Evolutionary conservation across 2,797 vertebrate species (phyloP).

Genomic region (Dicrostonyx torquatus): DNA sequence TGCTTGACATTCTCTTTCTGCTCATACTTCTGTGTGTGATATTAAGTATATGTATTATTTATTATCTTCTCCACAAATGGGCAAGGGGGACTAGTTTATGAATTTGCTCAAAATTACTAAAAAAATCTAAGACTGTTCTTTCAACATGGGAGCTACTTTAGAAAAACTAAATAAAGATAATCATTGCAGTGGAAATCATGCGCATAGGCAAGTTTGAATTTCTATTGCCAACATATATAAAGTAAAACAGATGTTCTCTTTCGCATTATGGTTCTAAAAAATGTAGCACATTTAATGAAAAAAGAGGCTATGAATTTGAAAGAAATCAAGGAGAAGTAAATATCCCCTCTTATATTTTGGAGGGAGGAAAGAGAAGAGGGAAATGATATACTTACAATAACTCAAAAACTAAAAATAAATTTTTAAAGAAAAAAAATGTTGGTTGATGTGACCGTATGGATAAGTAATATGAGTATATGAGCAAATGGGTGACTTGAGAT

Average conservation of each 20-base stretch:
- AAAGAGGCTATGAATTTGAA: not conserved
- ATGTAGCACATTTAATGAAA: not conserved
- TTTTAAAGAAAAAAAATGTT: not conserved
- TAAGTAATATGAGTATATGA: not conserved
- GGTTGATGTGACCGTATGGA: not conserved
- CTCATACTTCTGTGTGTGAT: not conserved
- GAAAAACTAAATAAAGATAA: not conserved
- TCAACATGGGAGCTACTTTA: not conserved
- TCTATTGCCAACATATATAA: not conserved
- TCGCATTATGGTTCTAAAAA: not conserved
- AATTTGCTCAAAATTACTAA: slow-evolving; percentile 46
- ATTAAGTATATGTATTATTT: slow-evolving; percentile 39
- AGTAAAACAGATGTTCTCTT: slow-evolving; percentile 7
- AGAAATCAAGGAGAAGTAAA: too few relatives aligned
- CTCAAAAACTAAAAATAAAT: not conserved
- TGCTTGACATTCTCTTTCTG: not conserved
- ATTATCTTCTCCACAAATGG: not conserved
- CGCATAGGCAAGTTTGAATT: not conserved
- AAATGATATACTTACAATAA: not conserved
- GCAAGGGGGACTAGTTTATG: not conserved
- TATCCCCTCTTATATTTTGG: too few relatives aligned
- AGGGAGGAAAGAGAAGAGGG: not conserved
- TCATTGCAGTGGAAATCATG: slow-evolving; percentile 4
- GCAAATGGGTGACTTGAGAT: not conserved
- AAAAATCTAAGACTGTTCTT: slow-evolving; percentile 22